These are phyloP conservation scores for Protophormia terraenovae DNA, from an alignment of 2,888 invertebrate species.

Conservation along the genomic window DNA sequence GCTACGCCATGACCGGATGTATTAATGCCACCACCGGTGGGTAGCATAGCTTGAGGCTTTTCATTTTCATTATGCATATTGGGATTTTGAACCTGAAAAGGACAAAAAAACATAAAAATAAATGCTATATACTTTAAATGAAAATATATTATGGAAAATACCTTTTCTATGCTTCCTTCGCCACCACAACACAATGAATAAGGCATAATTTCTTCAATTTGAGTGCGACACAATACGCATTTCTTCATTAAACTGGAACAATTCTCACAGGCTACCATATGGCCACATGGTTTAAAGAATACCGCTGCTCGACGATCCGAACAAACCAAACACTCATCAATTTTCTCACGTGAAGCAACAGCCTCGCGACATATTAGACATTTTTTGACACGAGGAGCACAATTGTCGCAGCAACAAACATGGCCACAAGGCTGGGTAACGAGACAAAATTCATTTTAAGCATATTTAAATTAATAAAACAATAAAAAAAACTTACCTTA, in stretches of 20 bases:
- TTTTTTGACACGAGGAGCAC: constrained; percentile 95
- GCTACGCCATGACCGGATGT: constrained; percentile 79
- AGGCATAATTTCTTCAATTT: constrained; percentile 87
- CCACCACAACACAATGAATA: constrained; percentile 84
- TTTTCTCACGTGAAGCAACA: constrained; percentile 90
- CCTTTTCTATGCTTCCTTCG: constrained; percentile 78
- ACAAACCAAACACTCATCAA: constrained; percentile 98
- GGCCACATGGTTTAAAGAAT: constrained; percentile 96
- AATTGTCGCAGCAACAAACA: constrained; percentile 95
- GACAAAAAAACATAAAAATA: neutral
- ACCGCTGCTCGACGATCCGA: constrained; percentile 96
- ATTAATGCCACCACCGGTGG: constrained; percentile 75
- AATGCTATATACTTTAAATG: neutral
- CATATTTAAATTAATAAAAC: neutral
- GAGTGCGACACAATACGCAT: constrained; percentile 96
- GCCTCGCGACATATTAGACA: constrained; percentile 95
- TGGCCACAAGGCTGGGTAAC: constrained; percentile 91
- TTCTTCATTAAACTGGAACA: constrained; percentile 98
- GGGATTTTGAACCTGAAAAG: constrained; percentile 56
- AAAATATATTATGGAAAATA: constrained; percentile 61
- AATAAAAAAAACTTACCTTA: constrained; percentile 73
- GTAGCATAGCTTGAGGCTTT: constrained; percentile 71
- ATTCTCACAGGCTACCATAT: constrained; percentile 88
- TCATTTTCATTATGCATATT: constrained; percentile 71
- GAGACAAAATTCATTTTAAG: neutral